Evolutionary conservation across 2,888 invertebrate species (phyloP), one percentile per base, ranked within the genome.

Genomic region (Chymomyza caudatula): DNA sequence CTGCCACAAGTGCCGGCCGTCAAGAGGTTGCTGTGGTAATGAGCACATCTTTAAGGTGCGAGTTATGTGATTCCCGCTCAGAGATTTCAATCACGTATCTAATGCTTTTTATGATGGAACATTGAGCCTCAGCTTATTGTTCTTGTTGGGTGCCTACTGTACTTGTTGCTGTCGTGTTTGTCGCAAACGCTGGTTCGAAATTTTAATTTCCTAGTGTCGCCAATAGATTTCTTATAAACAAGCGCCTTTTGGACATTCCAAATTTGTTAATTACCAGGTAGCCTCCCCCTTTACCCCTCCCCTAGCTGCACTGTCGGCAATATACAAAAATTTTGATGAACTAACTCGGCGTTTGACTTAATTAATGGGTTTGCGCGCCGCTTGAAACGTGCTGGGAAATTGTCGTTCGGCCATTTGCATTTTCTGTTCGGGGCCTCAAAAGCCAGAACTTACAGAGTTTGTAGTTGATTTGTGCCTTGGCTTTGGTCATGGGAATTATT

Each of bases 101-200:
- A 86, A 84, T 83, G 80, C 82, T 74, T 84, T 86, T 84, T 85
- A 86, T 86, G 87, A 86, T 76, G 72, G 85, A 77, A 84, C 86
- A 85, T 82, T 86, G 71, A 83, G 81, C 81, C 78, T 84, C 67
- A 69, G 64, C 67, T 74, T 74, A 74, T 76, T 78, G 72, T 74
- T 76, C 67, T 72, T 74, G 67, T 63, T 37, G 15, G 19, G 51
- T 13, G 51, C 3, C 4, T 22, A 20, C 51, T 51, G 22, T 51
- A 51, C 51, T 51, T 51, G 22, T 49, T 15, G 44, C 6, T 58
- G 29, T 49, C 19, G 58, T 58, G 13, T 44, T 47, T 13, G 58
- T 37, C 2, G 51, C 52, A 19, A 42, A 43, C 51, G 25, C 65
- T 72, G 63, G 86, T 69, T 63, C 73, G 86, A 75, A 84, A 86